Base-by-base conservation (phyloP, 2,797 vertebrate species). In the Discoglossus pictus region DNA sequence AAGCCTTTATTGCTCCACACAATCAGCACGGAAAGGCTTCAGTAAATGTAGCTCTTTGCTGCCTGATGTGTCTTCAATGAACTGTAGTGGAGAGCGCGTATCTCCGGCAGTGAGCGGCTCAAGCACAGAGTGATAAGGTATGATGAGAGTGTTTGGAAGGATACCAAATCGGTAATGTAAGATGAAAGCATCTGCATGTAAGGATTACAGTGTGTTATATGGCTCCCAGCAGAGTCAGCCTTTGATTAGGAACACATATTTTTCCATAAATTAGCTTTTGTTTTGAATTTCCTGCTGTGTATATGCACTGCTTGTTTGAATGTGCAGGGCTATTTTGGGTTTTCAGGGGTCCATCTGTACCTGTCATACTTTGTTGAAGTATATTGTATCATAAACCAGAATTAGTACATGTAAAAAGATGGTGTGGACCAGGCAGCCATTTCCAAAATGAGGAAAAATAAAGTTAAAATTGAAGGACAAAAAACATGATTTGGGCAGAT, bases 241-340 rank as follows among this genome's bases (percentile, higher is more conserved):
- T 84, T 82, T 89, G 88, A 90, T 92, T 89, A 92, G 87, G 86
- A 85, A 82, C 84, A 84, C 89, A 90, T 79, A 84, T 86, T 89
- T 92, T 87, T 90, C 86, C 87, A 92, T 91, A 90, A 92, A 90
- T 91, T 88, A 86, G 81, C 78, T 83, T 87, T 86, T 83, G 86
- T 88, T 85, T 86, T 82, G 76, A 82, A 80, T 76, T 82, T 86
- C 89, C 89, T 77, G 82, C 87, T 86, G 88, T 73, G 88, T 83
- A 83, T 84, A 82, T 76, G 85, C 80, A 79, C 78, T 82, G 80
- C 80, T 76, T 80, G 82, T 88, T 71, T 66, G 83, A 86, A 86
- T 12, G 61, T 77, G 76, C 59, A 71, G 78, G 78, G 79, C 82
- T 82, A 86, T 65, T 71, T 64, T 31, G 53, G 68, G 52, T 25